These are phyloP conservation scores for Phytoseiulus persimilis DNA, from an alignment of 2,888 invertebrate species.

Conservation along the genomic window DNA sequence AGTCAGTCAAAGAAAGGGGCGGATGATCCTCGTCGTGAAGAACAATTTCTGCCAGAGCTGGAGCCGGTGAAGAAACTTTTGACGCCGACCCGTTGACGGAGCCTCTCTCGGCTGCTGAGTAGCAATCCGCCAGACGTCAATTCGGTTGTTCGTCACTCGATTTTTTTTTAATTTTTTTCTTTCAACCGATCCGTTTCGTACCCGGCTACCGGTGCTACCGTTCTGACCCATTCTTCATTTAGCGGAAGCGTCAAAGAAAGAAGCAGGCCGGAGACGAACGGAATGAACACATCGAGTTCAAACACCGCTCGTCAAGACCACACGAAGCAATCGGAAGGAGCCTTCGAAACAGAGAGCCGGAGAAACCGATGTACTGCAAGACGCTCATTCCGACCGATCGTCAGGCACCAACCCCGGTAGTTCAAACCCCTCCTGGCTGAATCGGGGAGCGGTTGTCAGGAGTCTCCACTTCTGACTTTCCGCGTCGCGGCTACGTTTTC, in stretches of 20 bases:
- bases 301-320: neutral
- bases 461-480: too few species aligned
- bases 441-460: too few species aligned
- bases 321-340: neutral
- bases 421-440: too few species aligned
- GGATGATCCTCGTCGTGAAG: neutral
- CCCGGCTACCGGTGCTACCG: neutral
- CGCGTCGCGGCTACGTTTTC: too few species aligned
- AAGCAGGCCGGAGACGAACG: neutral
- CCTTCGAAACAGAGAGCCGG: too few species aligned
- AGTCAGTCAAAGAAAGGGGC: neutral
- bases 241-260: neutral
- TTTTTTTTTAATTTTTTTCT: neutral
- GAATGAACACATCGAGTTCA: neutral
- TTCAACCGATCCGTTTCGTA: neutral
- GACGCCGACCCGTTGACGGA: neutral
- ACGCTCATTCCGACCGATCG: too few species aligned
- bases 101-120: neutral
- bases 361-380: too few species aligned
- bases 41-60: neutral
- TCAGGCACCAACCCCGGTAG: too few species aligned
- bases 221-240: neutral
- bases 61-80: neutral
- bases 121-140: neutral
- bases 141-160: neutral